A percentile compares a stretch with the other conserved stretches of the same genome.
Conservation (phyloP, 2,113 vertebrate species). For the Penelope pileata region DNA sequence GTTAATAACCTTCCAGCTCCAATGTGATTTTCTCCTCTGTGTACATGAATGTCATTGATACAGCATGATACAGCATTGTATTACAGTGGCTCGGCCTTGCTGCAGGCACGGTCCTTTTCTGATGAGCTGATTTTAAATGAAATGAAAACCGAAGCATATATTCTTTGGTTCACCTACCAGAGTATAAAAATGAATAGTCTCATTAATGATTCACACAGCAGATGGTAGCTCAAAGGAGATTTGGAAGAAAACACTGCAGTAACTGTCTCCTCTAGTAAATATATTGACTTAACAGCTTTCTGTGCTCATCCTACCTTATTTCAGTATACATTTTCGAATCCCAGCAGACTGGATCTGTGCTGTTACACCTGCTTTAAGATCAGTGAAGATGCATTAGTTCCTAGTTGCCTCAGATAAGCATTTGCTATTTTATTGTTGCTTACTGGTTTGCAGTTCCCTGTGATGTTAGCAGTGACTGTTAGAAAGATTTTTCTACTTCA, state of each 20-base stretch:
- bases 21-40: background rate
- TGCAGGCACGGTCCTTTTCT: slow-evolving; percentile 40
- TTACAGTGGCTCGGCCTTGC: slow-evolving; percentile 34
- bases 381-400: background rate
- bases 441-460: background rate
- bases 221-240: slow-evolving; percentile 16
- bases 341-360: background rate
- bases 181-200: slow-evolving; percentile 40
- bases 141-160: slow-evolving; percentile 45
- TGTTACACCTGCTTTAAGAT: background rate
- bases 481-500: background rate
- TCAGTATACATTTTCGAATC: background rate
- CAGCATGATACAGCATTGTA: slow-evolving; percentile 27
- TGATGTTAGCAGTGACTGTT: background rate
- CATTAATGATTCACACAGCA: slow-evolving; percentile 60
- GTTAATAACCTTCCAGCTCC: background rate
- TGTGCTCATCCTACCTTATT: background rate
- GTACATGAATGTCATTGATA: slow-evolving; percentile 29
- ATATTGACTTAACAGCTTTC: background rate
- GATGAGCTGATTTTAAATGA: slow-evolving; percentile 40
- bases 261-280: background rate
- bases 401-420: background rate
- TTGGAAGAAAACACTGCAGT: slow-evolving; percentile 1
- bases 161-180: slow-evolving; percentile 51
- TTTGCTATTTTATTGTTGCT: background rate